phyloP scores from a whole-genome alignment of 2,888 invertebrate genomes.

The Calameuta idolon region DNA sequence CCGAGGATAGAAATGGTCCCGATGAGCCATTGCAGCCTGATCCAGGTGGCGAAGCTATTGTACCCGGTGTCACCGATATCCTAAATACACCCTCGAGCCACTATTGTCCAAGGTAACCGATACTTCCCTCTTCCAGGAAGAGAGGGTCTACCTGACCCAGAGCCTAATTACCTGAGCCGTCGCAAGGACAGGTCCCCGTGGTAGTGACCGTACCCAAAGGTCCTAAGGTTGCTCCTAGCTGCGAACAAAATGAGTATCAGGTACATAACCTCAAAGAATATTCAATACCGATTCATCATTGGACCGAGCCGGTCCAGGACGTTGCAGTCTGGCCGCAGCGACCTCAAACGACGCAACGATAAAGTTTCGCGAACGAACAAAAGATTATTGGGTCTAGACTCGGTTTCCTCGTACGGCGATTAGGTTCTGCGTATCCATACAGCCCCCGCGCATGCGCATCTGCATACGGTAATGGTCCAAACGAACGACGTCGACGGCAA shows the following conservation, averaged over 20 bases:
- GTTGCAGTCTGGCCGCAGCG: not conserved
- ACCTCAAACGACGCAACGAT: not conserved
- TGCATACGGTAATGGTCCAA: not conserved
- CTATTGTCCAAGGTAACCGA: slow-evolving; percentile 52
- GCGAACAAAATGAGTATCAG: not conserved
- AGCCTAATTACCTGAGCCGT: slow-evolving; percentile 25
- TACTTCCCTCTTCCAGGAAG: slow-evolving; percentile 31
- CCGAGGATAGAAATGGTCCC: slow-evolving; percentile 25
- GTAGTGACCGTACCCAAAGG: not conserved
- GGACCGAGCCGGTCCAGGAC: not conserved
- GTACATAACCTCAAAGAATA: not conserved
- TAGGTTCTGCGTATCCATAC: not conserved
- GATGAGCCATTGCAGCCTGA: not conserved
- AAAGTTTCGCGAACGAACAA: not conserved
- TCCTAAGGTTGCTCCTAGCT: not conserved
- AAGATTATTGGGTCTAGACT: not conserved
- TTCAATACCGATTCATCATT: not conserved
- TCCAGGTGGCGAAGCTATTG: slow-evolving; percentile 50
- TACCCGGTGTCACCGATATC: slow-evolving; percentile 54
- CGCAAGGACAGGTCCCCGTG: not conserved
- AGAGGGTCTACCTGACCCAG: slow-evolving; percentile 6
- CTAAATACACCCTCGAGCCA: slow-evolving; percentile 48
- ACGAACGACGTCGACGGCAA: not conserved
- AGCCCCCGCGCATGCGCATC: not conserved
- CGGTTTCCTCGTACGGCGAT: not conserved